These are phyloP conservation scores for Ictidomys tridecemlineatus DNA, from an alignment of 2,113 vertebrate species.

Conservation along the genomic window DNA sequence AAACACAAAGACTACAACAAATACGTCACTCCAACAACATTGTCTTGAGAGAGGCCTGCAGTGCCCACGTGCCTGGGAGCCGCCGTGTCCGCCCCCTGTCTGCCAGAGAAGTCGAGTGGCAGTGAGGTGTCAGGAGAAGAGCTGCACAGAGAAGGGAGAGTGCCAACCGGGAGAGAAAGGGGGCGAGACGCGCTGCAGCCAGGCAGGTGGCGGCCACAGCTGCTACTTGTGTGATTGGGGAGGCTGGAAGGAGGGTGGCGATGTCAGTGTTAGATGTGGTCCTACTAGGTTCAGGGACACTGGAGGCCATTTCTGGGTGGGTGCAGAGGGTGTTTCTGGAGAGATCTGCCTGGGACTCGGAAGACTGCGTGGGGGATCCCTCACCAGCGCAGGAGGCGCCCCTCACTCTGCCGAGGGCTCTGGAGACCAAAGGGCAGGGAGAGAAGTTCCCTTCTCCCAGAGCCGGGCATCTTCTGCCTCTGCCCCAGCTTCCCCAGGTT, in stretches of 20 bases:
- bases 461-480: background rate
- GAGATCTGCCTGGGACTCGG: background rate
- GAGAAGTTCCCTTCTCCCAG: background rate
- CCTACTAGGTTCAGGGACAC: background rate
- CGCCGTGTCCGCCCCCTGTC: background rate
- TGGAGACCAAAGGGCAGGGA: background rate
- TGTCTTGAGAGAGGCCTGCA: background rate
- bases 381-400: no score
- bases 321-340: background rate
- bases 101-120: background rate
- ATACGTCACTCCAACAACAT: rapidly evolving
- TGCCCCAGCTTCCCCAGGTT: background rate
- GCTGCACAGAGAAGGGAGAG: background rate
- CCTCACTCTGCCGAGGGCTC: background rate
- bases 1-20: background rate
- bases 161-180: no score
- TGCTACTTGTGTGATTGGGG: rapidly evolving
- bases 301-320: background rate
- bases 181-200: rapidly evolving
- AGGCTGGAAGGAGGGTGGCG: background rate
- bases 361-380: background rate
- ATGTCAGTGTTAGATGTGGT: background rate
- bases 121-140: background rate
- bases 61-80: background rate
- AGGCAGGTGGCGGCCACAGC: background rate